A percentile compares a stretch with the other conserved stretches of the same genome.
Evolutionary conservation across 2,888 invertebrate genomes (phyloP).

Genomic region (Xylota segnis): DNA sequence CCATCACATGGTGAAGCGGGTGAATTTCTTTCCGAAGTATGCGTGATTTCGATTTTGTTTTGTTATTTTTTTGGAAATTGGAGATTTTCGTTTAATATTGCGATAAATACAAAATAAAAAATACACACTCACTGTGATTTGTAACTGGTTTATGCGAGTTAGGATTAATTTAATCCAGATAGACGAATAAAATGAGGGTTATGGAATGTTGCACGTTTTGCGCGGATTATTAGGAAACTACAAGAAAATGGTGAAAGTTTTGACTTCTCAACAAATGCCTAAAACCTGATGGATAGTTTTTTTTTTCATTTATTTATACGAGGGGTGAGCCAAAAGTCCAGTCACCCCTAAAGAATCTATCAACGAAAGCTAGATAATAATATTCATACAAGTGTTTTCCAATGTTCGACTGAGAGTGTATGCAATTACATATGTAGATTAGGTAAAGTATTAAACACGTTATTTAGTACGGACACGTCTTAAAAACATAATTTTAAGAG

Average conservation of each 20-base stretch:
- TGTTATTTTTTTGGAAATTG: conserved; percentile 32
- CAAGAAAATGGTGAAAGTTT: neutral
- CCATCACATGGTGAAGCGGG: conserved; percentile 29
- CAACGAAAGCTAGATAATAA: neutral
- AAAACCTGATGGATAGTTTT: neutral
- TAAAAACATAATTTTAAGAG: neutral
- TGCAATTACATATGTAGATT: too few species aligned
- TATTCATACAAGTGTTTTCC: neutral
- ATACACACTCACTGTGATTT: neutral
- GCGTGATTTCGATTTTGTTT: neutral
- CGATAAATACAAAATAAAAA: conserved; percentile 17
- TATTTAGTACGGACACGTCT: neutral
- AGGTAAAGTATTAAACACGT: neutral
- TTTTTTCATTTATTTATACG: neutral
- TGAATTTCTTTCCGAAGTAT: conserved; percentile 42
- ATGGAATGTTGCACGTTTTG: neutral
- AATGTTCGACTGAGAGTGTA: neutral
- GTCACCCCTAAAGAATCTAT: neutral
- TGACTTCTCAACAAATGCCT: neutral
- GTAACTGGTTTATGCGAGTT: conserved; percentile 35
- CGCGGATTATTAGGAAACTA: neutral
- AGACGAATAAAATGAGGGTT: neutral
- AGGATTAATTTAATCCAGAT: conserved; percentile 25
- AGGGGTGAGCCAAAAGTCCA: conserved; percentile 2
- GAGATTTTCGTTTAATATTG: conserved; percentile 20